Conservation (phyloP, 2,797 vertebrate species). For the Sternotherus odoratus region DNA sequence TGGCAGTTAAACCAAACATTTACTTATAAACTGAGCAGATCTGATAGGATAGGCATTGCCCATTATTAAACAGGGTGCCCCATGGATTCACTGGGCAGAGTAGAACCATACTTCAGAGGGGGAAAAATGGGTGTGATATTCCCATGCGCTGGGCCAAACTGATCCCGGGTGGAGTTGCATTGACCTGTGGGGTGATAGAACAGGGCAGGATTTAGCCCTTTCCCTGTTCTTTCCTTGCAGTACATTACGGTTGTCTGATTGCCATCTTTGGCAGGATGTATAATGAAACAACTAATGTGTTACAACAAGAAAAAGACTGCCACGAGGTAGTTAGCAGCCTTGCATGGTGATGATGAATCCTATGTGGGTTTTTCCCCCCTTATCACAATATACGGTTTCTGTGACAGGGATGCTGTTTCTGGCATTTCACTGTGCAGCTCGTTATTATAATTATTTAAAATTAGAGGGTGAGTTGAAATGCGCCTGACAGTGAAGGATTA, state of each 20-base stretch:
- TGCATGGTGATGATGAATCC: neutral
- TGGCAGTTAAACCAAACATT: neutral
- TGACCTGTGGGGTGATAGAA: neutral
- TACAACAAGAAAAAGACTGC: constrained; percentile 21
- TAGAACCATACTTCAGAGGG: neutral
- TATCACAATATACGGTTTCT: constrained; percentile 5
- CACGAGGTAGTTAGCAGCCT: neutral
- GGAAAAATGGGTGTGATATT: neutral
- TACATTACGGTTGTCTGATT: fast-evolving
- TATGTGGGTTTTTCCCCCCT: neutral
- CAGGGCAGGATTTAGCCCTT: neutral
- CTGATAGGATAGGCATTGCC: neutral
- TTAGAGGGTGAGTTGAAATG: constrained; percentile 37
- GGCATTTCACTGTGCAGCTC: neutral
- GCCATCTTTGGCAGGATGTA: neutral
- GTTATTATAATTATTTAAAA: constrained; percentile 67
- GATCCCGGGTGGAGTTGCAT: neutral
- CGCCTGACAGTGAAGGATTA: constrained; percentile 52
- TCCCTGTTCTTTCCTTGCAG: neutral
- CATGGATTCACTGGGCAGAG: neutral
- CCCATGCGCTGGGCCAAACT: fast-evolving
- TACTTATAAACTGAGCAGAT: neutral
- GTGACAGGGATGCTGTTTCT: neutral
- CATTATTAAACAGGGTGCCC: neutral
- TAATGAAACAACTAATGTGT: neutral